Conservation (phyloP, 2,797 vertebrate species). For the Philypnodon macrostomus region DNA sequence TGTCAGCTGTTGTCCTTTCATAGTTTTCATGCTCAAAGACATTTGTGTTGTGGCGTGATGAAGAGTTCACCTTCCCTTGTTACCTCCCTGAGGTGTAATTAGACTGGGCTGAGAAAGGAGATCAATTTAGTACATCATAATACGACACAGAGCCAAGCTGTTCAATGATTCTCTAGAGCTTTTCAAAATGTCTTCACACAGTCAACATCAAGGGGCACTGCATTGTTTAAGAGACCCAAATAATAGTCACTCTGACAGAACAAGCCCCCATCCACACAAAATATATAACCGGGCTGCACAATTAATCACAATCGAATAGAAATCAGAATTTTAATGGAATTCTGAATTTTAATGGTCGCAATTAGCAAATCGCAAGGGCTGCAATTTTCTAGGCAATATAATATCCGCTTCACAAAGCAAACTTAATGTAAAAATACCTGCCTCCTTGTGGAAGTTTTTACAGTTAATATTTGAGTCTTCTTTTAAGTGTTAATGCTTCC, state of each 20-base stretch:
- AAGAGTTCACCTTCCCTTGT: slow-evolving; percentile 41
- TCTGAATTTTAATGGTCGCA: too few species aligned
- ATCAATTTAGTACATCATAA: slow-evolving; percentile 53
- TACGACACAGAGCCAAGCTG: slow-evolving; percentile 46
- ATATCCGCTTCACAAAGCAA: too few species aligned
- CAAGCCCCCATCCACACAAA: neutral
- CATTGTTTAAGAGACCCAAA: slow-evolving; percentile 10
- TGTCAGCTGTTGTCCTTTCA: too few species aligned
- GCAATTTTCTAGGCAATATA: too few species aligned
- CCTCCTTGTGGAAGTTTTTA: too few species aligned
- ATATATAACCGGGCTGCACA: neutral
- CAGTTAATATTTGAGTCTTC: too few species aligned
- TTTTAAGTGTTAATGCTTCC: too few species aligned
- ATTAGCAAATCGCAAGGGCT: too few species aligned
- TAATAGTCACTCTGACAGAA: neutral
- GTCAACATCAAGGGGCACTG: slow-evolving; percentile 13
- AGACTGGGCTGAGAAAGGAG: slow-evolving; percentile 43
- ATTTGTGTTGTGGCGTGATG: slow-evolving; percentile 30
- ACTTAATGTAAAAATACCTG: too few species aligned
- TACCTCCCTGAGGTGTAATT: slow-evolving; percentile 62
- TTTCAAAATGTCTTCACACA: slow-evolving; percentile 2
- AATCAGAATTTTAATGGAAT: too few species aligned
- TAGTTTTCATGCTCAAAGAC: slow-evolving; percentile 9
- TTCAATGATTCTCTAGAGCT: slow-evolving; percentile 45
- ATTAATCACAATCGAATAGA: too few species aligned